phyloP scores from a whole-genome alignment of 2,797 vertebrate genomes.

The Botia almorhae region DNA sequence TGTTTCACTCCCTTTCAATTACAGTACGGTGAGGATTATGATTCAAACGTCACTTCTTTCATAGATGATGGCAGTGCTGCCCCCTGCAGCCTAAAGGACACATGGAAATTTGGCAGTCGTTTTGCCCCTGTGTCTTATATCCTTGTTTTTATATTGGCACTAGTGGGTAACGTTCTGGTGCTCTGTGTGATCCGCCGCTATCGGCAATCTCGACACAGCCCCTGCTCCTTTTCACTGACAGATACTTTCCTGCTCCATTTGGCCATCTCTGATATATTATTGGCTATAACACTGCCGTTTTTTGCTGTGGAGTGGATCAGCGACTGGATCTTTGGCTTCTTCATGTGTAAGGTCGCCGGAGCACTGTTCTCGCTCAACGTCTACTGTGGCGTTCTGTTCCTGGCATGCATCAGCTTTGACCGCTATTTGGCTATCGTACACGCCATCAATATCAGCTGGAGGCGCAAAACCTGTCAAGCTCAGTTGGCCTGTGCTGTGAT shows the following conservation, averaged over 20 bases:
- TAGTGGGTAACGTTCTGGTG: conserved; percentile 80
- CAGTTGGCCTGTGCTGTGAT: conserved; percentile 75
- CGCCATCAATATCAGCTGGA: conserved; percentile 75
- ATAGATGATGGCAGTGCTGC: fast-evolving
- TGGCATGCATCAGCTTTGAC: conserved; percentile 85
- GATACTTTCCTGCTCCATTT: conserved; percentile 84
- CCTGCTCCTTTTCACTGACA: conserved; percentile 75
- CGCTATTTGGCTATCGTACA: conserved; percentile 85
- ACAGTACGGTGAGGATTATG: background rate
- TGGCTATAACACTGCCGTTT: conserved; percentile 80
- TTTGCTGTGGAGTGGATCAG: conserved; percentile 74
- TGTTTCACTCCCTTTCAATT: background rate
- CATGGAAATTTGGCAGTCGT: conserved; percentile 66
- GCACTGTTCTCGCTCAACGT: conserved; percentile 83
- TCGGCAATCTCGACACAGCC: conserved; percentile 65
- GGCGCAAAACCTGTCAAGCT: conserved; percentile 74
- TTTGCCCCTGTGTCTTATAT: conserved; percentile 74
- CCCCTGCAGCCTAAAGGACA: conserved; percentile 66
- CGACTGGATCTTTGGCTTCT: conserved; percentile 75
- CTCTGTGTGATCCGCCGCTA: conserved; percentile 78
- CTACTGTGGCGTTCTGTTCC: conserved; percentile 83
- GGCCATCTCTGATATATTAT: conserved; percentile 82
- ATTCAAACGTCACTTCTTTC: background rate
- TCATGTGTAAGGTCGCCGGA: conserved; percentile 77
- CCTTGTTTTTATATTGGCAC: conserved; percentile 78